These are phyloP conservation scores for Microcebus ravelobensis DNA, from an alignment of 2,113 vertebrate species.

Conservation along the genomic window DNA sequence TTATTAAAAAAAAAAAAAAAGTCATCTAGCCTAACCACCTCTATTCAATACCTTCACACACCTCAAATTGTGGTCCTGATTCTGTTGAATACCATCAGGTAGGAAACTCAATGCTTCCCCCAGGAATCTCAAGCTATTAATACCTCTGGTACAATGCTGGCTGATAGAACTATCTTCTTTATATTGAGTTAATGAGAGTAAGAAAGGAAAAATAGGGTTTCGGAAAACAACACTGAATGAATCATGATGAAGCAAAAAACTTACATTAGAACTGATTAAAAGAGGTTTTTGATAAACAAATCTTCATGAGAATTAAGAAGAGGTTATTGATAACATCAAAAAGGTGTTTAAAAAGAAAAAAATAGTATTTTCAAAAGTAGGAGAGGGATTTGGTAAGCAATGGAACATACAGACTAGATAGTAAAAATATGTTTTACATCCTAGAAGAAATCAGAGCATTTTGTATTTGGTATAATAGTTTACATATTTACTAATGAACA, in stretches of 20 bases:
- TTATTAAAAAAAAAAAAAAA: background rate
- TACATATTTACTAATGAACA: background rate
- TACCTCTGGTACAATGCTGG: background rate
- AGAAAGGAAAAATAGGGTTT: background rate
- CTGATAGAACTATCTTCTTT: background rate
- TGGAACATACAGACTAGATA: background rate
- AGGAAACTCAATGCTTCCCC: background rate
- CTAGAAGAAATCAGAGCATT: background rate
- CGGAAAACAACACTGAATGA: constrained; percentile 10
- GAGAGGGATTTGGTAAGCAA: background rate
- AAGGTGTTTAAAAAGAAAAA: background rate
- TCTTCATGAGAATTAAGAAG: background rate
- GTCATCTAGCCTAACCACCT: background rate
- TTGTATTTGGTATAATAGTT: background rate
- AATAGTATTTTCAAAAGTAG: constrained; percentile 27
- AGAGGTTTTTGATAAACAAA: background rate
- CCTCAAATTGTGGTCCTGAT: background rate
- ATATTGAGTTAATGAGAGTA: background rate
- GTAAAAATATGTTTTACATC: constrained; percentile 14
- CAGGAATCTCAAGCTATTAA: background rate
- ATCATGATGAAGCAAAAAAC: background rate
- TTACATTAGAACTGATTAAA: background rate
- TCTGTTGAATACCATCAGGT: background rate
- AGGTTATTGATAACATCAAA: background rate
- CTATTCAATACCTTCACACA: background rate